Base-by-base conservation (phyloP, 2,888 invertebrate genomes). In the Nephrotoma appendiculata region DNA sequence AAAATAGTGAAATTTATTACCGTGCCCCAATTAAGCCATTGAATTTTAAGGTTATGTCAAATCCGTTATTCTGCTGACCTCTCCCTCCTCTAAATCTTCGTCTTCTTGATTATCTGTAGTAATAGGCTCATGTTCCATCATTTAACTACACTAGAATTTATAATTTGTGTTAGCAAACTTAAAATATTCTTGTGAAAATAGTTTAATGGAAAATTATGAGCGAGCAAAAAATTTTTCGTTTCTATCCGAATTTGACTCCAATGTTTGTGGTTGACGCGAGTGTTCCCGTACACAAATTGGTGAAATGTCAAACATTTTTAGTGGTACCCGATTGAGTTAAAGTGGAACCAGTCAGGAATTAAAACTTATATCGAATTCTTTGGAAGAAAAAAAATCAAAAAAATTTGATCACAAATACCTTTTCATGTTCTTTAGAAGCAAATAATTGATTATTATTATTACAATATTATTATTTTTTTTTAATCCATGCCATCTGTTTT, bases 61-160 rank as follows among this genome's bases (percentile, higher is more conserved):
- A 42, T 9, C 41, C 6, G 15, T 42, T 12, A 41, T 84, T 42
- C 15, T 42, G 87, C 92, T 92, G 92, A 95, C 95, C 93, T 95
- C 95, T 89, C 95, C 95, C 88, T 95, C 95, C 90, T 95, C 94
- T 87, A 93, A 91, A 90, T 94, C 95, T 88, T 93, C 93, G 88
- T 93, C 92, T 89, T 93, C 92, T 88, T 93, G 92, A 88, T 94
- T 92, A 89, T 93, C 92, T 88, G 93, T 92, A 88, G 93, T 92
- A 89, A 93, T 92, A 88, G 93, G 90, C 90, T 94, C 94, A 89
- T 93, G 93, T 91, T 94, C 94, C 92, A 94, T 94, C 86, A 19
- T 57, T 12, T n/a, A 48, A 9, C 43, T 15, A 57, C 48, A 52
- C 48, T 52, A 52, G 5, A 52, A 52, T 31, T 5, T 31, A 31